These are phyloP conservation scores for Lepus oiostolus DNA, from an alignment of 2,797 vertebrate genomes.

Conservation along the genomic window DNA sequence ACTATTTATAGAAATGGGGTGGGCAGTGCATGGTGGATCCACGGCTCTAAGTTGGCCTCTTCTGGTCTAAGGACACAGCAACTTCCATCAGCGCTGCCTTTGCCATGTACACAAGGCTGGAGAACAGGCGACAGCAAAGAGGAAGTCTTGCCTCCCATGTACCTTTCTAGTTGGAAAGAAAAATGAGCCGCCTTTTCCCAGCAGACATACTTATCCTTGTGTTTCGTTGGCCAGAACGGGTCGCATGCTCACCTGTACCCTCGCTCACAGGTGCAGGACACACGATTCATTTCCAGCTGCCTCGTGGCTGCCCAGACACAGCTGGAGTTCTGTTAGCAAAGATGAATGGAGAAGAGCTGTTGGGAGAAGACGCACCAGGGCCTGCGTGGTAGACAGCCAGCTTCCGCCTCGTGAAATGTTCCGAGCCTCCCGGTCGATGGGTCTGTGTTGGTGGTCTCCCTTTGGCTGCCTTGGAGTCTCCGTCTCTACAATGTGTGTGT, in stretches of 20 bases:
- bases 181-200: background rate
- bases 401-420: rapidly evolving
- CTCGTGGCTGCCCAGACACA: background rate
- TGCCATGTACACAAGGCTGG: background rate
- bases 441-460: background rate
- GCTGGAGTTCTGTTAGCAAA: background rate
- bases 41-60: background rate
- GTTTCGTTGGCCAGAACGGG: background rate
- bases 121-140: background rate
- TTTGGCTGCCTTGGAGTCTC: background rate
- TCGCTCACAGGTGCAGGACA: background rate
- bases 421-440: background rate
- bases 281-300: background rate
- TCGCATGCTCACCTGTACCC: background rate
- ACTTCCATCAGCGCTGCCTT: background rate
- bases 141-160: background rate
- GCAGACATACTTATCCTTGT: background rate
- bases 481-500: background rate
- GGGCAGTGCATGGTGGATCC: background rate
- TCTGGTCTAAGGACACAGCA: background rate
- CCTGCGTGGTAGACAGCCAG: background rate
- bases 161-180: background rate
- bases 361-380: background rate
- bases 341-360: background rate
- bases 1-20: background rate